These are phyloP conservation scores for Amblyraja radiata DNA, from an alignment of 2,797 vertebrate genomes.

Conservation along the genomic window DNA sequence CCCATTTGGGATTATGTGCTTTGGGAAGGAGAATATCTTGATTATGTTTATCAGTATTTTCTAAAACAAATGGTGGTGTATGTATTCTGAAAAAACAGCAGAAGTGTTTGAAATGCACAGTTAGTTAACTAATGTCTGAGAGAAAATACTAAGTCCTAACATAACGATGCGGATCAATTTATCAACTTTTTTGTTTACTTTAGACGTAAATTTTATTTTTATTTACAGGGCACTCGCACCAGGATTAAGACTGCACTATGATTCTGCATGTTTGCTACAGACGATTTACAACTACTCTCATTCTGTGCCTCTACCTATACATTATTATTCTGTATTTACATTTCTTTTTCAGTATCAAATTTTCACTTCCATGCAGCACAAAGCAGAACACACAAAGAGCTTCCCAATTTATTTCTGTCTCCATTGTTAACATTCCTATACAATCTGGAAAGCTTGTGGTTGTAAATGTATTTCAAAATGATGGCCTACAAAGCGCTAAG, in stretches of 20 bases:
- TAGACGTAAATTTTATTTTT: not conserved
- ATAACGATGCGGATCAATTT: not conserved
- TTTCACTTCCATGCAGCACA: not conserved
- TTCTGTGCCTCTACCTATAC: not conserved
- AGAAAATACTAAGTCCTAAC: not conserved
- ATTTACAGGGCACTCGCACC: not conserved
- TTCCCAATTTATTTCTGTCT: not conserved
- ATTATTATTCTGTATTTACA: not conserved
- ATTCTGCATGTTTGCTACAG: not conserved
- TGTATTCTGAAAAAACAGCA: not conserved
- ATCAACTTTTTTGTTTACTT: not conserved
- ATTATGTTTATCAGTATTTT: not conserved
- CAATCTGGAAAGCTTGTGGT: not conserved
- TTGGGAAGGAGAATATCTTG: not conserved
- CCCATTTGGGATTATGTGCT: not conserved
- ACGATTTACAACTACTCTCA: not conserved
- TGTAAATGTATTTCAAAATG: conserved; percentile 12
- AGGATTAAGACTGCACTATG: not conserved
- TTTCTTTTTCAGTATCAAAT: not conserved
- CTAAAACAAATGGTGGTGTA: not conserved
- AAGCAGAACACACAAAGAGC: not conserved
- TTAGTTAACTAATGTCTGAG: not conserved
- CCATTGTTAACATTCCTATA: conserved; percentile 24
- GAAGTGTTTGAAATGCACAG: not conserved
- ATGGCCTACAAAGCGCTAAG: not conserved